A percentile compares a stretch with the other conserved stretches of the same genome.
Evolutionary conservation across 2,888 invertebrate genomes (phyloP).

Genomic region (Parnassius glacialis): DNA sequence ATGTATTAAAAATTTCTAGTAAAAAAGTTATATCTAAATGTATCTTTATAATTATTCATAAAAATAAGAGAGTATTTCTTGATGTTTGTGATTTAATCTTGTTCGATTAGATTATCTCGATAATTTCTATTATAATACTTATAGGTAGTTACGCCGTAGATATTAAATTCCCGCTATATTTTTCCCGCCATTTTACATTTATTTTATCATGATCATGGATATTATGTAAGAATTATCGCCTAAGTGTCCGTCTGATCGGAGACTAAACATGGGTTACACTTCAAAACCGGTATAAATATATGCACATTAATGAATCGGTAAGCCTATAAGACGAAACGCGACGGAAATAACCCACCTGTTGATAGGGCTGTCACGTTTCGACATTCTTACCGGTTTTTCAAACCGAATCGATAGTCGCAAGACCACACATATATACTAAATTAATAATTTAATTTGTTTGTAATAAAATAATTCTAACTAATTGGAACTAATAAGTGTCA

Average conservation of each 20-base stretch:
- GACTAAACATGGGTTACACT: slow-evolving; percentile 12
- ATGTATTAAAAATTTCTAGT: too few relatives aligned
- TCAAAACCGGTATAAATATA: slow-evolving; percentile 20
- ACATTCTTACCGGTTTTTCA: slow-evolving; percentile 9
- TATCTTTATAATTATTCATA: too few relatives aligned
- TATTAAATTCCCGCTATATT: slow-evolving; percentile 4
- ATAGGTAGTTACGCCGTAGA: neutral
- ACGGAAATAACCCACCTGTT: slow-evolving; percentile 19
- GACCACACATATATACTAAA: neutral
- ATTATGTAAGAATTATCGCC: slow-evolving; percentile 18
- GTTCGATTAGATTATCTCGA: too few relatives aligned
- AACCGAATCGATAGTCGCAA: neutral
- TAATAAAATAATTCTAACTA: too few relatives aligned
- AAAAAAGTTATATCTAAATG: too few relatives aligned
- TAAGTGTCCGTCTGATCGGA: neutral
- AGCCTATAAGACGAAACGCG: slow-evolving; percentile 14
- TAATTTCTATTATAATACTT: too few relatives aligned
- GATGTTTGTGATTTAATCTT: too few relatives aligned
- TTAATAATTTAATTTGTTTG: too few relatives aligned
- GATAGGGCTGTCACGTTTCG: slow-evolving; percentile 12
- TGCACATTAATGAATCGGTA: slow-evolving; percentile 24
- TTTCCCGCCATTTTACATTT: slow-evolving; percentile 7
- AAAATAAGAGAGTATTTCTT: too few relatives aligned
- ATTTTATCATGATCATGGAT: slow-evolving; percentile 3
- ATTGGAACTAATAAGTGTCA: too few relatives aligned